Evolutionary conservation across 2,888 invertebrate species (phyloP), one percentile per base, ranked within the genome.

Genomic region (Plutella xylostella): DNA sequence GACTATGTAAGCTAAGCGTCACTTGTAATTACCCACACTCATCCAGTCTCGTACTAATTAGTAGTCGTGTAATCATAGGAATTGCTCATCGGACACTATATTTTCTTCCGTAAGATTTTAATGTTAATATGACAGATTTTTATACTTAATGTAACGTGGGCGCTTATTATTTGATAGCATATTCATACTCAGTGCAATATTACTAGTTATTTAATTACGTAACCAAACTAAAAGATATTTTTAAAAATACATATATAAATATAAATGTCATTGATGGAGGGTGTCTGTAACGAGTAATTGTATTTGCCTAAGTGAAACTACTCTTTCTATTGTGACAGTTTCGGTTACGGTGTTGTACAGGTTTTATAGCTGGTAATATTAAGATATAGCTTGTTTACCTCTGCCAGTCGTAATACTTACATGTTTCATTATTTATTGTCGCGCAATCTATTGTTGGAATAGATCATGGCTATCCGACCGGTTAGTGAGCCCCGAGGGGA

Each of bases 151-250:
- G 46, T 71, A 65, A 64, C 60, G 82, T 80, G 85, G 82, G 83
- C 83, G 77, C 84, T 82, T 83, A 83, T 83, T 73, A 82, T 83
- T 84, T 83, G 70, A 79, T 82, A 78, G 78, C 76, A 77, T 80
- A n/a, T 82, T 83, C 84, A 84, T 85, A 85, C 84, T 84, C 85
- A 85, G 85, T 85, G 85, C 85, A 85, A 85, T 85, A 85, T 85
- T 83, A 82, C 85, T 85, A 85, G 85, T 85, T 85, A 84, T 83
- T 80, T 83, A 83, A 83, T 85, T 77, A 83, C 82, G 84, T 85
- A 85, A 85, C 85, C 85, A 85, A 85, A 84, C 85, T 85, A 83
- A 84, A 83, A 68, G 77, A 82, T 84, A 84, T 80, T 76, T 79
- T 78, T 77, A 72, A 64, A 65, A 59, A 46, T 48, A 53, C n/a